Conservation (phyloP, 2,113 vertebrate genomes). For the Eulacestoma nigropectus region DNA sequence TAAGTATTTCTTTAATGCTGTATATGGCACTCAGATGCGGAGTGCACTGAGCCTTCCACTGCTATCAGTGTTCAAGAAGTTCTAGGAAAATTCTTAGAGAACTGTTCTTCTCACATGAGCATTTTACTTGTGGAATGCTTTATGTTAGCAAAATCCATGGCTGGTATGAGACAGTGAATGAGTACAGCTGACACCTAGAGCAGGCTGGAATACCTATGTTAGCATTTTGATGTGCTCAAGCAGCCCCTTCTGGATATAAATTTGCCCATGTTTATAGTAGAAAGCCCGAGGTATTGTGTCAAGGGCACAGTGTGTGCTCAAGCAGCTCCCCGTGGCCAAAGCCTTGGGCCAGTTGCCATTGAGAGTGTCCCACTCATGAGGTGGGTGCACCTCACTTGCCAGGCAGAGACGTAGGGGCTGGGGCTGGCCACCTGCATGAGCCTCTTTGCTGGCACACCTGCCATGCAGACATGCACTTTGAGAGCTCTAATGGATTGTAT, state of each 20-base stretch:
- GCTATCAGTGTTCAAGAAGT: neutral
- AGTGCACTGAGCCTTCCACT: neutral
- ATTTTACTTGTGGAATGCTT: neutral
- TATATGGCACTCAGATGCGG: neutral
- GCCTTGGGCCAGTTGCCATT: accelerated
- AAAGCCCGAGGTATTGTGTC: neutral
- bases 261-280: neutral
- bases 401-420: accelerated
- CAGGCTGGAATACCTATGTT: neutral
- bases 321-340: neutral
- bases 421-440: neutral
- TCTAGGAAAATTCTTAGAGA: neutral
- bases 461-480: accelerated
- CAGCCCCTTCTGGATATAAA: neutral
- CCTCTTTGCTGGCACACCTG: neutral
- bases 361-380: accelerated
- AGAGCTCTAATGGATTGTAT: neutral
- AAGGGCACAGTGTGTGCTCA: accelerated
- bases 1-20: neutral
- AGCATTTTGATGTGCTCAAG: neutral
- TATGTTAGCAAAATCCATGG: neutral
- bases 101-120: neutral
- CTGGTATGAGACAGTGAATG: neutral
- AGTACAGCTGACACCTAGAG: neutral
- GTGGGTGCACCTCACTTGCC: too few relatives aligned